Conservation (phyloP, 37 sponge, comb jelly and placozoan genomes). For the Corticium candelabrum region DNA sequence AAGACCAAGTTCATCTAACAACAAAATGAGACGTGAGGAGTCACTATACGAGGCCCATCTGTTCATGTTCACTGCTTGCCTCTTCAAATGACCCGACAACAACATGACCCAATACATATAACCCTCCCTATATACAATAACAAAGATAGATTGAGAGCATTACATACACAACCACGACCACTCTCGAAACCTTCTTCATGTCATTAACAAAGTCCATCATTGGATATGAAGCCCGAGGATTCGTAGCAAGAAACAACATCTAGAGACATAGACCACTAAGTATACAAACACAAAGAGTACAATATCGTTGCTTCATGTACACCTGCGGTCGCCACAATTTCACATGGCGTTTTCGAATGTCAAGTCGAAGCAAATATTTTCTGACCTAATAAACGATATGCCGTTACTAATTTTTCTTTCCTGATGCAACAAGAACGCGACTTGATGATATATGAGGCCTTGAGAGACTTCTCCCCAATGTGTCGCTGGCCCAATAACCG, state of each 20-base stretch:
- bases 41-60: too few relatives aligned
- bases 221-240: constrained; percentile 67
- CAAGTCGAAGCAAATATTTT: constrained; percentile 91
- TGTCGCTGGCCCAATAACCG: constrained; percentile 74
- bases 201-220: constrained; percentile 90
- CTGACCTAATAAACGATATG: constrained; percentile 56
- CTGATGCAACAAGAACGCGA: constrained; percentile 2
- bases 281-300: neutral
- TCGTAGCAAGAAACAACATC: constrained; percentile 83
- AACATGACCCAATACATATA: constrained; percentile 79
- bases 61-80: constrained; percentile 20
- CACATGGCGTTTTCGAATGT: constrained; percentile 88
- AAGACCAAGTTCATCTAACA: constrained; percentile 20
- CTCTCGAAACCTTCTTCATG: constrained; percentile 74
- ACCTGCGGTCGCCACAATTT: constrained; percentile 96
- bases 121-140: constrained; percentile 46
- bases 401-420: neutral
- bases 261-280: neutral
- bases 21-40: neutral
- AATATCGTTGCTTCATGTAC: neutral
- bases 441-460: constrained; percentile 98
- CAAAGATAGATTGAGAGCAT: too few relatives aligned
- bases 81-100: constrained; percentile 40
- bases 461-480: constrained; percentile 98
- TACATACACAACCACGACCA: neutral